These are phyloP conservation scores for Menidia beryllina DNA, from an alignment of 2,113 vertebrate species.

Conservation along the genomic window DNA sequence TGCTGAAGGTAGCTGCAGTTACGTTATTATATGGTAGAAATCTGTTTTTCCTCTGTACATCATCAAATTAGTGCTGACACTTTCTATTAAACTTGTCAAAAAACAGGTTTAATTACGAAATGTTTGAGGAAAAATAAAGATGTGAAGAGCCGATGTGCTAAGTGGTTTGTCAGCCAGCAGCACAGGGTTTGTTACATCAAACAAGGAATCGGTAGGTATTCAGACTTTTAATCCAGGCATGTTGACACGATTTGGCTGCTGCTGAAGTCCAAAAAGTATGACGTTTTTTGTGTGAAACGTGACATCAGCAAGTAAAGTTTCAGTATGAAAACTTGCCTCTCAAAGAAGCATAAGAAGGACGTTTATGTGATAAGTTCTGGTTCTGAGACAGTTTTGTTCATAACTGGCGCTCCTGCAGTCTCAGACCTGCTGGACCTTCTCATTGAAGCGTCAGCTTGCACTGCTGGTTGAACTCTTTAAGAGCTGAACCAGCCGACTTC, in stretches of 20 bases:
- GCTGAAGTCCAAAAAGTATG: no score
- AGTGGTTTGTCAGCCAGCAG: conserved; percentile 1
- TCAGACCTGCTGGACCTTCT: no score
- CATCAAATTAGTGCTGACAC: conserved; percentile 67
- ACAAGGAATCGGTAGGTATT: background rate
- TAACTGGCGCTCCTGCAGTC: no score
- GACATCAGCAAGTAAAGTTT: no score
- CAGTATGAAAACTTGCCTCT: no score
- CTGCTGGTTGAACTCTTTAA: no score
- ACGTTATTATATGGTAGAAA: conserved; percentile 73
- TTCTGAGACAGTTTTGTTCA: no score
- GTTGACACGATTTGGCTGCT: background rate
- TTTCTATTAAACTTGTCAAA: conserved; percentile 58
- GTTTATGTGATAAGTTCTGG: no score
- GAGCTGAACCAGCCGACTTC: no score
- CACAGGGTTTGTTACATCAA: background rate
- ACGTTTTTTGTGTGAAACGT: no score
- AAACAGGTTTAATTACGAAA: conserved; percentile 75
- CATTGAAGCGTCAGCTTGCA: no score
- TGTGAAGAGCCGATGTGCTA: conserved; percentile 50
- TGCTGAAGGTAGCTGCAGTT: conserved; percentile 73
- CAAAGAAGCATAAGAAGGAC: no score
- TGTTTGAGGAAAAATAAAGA: conserved; percentile 66
- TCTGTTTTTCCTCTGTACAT: conserved; percentile 70
- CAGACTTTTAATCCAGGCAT: background rate